These are phyloP conservation scores for Struthidea cinerea DNA, from an alignment of 2,113 vertebrate genomes.

Conservation along the genomic window DNA sequence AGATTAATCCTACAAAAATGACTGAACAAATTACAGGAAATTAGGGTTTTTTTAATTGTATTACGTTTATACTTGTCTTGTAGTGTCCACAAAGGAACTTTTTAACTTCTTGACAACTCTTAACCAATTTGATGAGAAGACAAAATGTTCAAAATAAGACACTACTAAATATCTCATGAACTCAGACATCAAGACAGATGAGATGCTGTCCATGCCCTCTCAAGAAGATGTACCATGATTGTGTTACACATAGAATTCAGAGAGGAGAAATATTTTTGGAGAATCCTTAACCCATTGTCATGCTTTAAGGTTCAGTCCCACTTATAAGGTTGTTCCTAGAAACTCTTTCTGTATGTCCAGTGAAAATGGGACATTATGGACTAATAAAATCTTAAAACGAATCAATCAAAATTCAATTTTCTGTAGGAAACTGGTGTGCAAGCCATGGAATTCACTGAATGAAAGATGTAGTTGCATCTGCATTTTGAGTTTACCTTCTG, in stretches of 20 bases:
- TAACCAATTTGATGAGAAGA: background rate
- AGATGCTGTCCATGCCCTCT: background rate
- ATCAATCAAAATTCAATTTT: background rate
- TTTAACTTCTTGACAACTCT: background rate
- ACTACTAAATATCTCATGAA: background rate
- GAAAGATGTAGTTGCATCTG: background rate
- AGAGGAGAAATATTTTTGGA: background rate
- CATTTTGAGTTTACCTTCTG: background rate
- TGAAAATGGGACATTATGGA: background rate
- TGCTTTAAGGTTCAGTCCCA: background rate
- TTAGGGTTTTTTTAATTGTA: background rate
- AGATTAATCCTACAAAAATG: background rate
- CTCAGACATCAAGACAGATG: background rate
- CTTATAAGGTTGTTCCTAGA: background rate
- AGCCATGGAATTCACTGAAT: background rate
- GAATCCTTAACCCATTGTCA: background rate
- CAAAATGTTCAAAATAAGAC: background rate
- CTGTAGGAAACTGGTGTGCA: background rate
- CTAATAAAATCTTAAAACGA: background rate
- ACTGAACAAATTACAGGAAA: background rate
- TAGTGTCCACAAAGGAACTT: background rate
- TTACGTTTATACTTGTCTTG: background rate
- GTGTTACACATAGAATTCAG: fast-evolving
- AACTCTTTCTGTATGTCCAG: background rate
- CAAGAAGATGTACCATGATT: background rate